phyloP scores from a whole-genome alignment of 2,888 invertebrate genomes.

The Nineta flava region DNA sequence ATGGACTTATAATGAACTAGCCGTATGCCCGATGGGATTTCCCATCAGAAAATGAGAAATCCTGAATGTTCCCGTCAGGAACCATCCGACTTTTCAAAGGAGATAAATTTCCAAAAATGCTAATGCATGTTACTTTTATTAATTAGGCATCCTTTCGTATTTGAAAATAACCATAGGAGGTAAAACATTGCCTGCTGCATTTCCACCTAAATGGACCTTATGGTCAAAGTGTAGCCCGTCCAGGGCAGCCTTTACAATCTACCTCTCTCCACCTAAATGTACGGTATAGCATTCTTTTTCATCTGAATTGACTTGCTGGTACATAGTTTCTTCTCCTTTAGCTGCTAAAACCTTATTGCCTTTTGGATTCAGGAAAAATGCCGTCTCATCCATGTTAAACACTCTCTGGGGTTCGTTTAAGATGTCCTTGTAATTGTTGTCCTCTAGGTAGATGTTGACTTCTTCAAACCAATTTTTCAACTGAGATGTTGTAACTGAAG shows the following conservation, averaged over 20 bases:
- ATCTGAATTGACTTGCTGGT: constrained; percentile 14
- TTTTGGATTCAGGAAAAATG: constrained; percentile 10
- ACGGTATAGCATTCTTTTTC: constrained; percentile 17
- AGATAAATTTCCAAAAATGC: no score
- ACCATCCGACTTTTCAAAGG: no score
- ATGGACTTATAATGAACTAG: no score
- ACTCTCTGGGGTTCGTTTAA: neutral
- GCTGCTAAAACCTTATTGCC: constrained; percentile 13
- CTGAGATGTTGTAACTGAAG: constrained; percentile 1
- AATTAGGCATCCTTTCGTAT: constrained; percentile 18
- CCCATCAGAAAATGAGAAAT: no score
- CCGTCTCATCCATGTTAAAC: neutral
- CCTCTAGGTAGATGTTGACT: neutral
- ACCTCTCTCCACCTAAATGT: constrained; percentile 15
- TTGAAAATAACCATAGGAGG: constrained; percentile 16
- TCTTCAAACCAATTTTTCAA: constrained; percentile 1
- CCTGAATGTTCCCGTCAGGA: no score
- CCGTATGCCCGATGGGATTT: no score
- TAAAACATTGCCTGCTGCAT: constrained; percentile 15
- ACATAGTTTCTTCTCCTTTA: constrained; percentile 16
- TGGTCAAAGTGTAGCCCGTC: no score
- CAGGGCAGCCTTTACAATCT: no score
- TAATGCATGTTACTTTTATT: no score
- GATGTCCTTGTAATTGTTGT: neutral
- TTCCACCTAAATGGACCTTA: no score